phyloP scores from a whole-genome alignment of 2,113 vertebrate genomes.

The Ailurus styani region DNA sequence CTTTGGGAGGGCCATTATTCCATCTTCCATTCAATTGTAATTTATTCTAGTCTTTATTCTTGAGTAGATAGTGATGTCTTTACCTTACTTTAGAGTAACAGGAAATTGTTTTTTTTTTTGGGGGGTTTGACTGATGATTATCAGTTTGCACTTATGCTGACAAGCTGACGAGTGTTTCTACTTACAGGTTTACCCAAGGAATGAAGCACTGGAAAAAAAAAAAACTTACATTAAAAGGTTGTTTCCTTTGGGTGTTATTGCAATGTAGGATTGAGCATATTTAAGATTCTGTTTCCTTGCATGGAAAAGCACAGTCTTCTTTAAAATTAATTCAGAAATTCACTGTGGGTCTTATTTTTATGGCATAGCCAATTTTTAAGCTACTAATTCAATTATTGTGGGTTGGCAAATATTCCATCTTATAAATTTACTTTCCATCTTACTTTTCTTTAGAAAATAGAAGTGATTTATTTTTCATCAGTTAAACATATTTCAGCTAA shows the following conservation, averaged over 20 bases:
- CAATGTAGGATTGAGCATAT: not conserved
- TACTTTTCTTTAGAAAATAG: not conserved
- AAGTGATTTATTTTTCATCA: not conserved
- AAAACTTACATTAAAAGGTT: not conserved
- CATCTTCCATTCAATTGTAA: not conserved
- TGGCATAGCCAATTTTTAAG: not conserved
- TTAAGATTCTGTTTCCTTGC: not conserved
- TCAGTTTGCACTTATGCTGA: not conserved
- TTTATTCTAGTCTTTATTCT: not conserved
- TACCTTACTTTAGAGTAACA: not conserved
- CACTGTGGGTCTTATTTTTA: not conserved
- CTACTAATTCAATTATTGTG: not conserved
- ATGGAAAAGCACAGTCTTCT: not conserved
- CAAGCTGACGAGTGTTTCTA: not conserved
- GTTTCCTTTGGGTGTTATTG: not conserved
- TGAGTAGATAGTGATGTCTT: not conserved
- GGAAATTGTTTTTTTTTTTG: not conserved
- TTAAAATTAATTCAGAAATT: not conserved
- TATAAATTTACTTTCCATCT: not conserved
- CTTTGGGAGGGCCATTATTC: not conserved
- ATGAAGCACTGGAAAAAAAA: conserved; percentile 5
- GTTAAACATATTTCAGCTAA: not conserved
- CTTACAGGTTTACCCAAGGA: not conserved
- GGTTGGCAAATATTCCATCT: not conserved
- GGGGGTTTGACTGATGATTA: not conserved